phyloP scores from a whole-genome alignment of 1,140 invertebrate species.

The Watersipora subatra region DNA sequence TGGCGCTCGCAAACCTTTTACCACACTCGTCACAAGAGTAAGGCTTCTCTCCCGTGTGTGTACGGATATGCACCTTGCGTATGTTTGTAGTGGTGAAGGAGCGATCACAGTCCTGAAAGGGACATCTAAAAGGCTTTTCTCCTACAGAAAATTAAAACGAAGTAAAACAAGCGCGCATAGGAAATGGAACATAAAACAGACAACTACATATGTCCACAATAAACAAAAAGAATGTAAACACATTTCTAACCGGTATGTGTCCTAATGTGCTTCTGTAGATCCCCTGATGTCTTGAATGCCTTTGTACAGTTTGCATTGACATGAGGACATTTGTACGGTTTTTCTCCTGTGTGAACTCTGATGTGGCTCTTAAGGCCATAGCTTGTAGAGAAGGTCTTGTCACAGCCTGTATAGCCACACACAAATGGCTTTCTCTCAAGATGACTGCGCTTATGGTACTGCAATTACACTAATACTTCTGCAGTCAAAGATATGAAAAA shows the following conservation, averaged over 20 bases:
- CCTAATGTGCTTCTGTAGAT: conserved; percentile 54
- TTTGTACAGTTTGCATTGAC: conserved; percentile 49
- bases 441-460: background rate
- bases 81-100: conserved; percentile 63
- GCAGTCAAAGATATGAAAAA: no score
- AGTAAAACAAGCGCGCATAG: background rate
- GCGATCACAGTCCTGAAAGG: conserved; percentile 49
- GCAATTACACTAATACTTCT: no score
- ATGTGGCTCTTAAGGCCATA: conserved; percentile 55
- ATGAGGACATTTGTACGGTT: conserved; percentile 51
- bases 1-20: conserved; percentile 50
- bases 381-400: conserved; percentile 54
- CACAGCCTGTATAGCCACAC: conserved; percentile 45
- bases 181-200: background rate
- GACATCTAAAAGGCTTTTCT: conserved; percentile 55
- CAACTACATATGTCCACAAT: no score
- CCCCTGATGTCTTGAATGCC: conserved; percentile 54
- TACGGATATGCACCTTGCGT: conserved; percentile 49
- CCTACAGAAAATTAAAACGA: conserved; percentile 27
- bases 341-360: conserved; percentile 56
- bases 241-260: conserved; percentile 50
- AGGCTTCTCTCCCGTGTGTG: conserved; percentile 44
- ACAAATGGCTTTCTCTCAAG: conserved; percentile 21
- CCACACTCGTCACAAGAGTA: conserved; percentile 39
- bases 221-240: background rate